Conservation (phyloP, 53 echinoderm and acorn worm genomes). For the Astropecten irregularis region DNA sequence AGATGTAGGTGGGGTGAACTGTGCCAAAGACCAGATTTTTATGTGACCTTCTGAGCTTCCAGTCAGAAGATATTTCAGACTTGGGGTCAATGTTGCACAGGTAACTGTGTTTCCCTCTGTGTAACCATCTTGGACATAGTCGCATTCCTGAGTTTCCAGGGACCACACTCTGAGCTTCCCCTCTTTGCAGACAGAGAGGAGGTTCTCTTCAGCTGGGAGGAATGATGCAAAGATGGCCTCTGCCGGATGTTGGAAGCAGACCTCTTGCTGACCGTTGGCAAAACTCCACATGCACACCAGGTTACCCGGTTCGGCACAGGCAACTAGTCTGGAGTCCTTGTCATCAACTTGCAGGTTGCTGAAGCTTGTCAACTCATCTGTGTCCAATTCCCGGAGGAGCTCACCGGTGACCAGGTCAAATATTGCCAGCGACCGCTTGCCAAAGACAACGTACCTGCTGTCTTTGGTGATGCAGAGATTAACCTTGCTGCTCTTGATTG, state of each 20-base stretch:
- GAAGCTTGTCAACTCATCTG: constrained; percentile 46
- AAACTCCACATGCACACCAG: constrained; percentile 67
- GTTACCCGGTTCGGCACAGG: constrained; percentile 60
- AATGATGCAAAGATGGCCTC: constrained; percentile 5
- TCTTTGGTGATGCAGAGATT: constrained; percentile 55
- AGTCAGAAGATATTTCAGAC: constrained; percentile 10
- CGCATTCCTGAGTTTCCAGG: constrained; percentile 57
- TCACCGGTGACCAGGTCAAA: constrained; percentile 80
- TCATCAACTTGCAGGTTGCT: constrained; percentile 49
- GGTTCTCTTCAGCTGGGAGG: neutral
- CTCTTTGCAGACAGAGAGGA: constrained; percentile 57
- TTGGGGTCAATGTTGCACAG: constrained; percentile 18
- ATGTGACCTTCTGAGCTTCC: constrained; percentile 60
- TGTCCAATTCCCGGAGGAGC: constrained; percentile 56
- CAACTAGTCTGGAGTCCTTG: neutral
- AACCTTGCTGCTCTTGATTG: constrained; percentile 29
- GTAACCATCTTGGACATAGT: constrained; percentile 35
- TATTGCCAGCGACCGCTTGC: constrained; percentile 58
- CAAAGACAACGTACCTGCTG: constrained; percentile 67
- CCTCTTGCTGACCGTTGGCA: constrained; percentile 9
- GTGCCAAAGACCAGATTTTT: constrained; percentile 33
- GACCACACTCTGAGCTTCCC: constrained; percentile 73
- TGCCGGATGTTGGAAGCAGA: constrained; percentile 45
- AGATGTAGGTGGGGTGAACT: neutral
- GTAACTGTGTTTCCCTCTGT: constrained; percentile 6